Evolutionary conservation across 2,888 invertebrate genomes (phyloP), one percentile per base, ranked within the genome.

Genomic region (Cosmia trapezina): DNA sequence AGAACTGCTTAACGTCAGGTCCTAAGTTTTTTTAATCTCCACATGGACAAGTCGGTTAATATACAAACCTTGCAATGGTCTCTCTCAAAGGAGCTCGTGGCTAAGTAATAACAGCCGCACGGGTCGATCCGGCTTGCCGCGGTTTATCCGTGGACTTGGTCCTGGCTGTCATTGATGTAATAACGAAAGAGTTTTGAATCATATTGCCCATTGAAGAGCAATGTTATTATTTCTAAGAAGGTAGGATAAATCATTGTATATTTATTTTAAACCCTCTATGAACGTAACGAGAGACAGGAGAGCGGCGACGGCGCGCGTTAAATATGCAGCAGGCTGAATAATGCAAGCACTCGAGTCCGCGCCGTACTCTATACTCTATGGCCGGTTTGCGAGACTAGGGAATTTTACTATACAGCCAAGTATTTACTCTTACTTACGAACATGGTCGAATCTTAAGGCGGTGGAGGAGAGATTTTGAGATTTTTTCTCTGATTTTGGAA

Each of bases 301-400:
- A 70, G 64, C 77, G 73, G 76, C 79, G 85, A 77, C 83, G 82
- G 76, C 79, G 67, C 82, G 69, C 78, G 80, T 92, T 90, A 91
- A 91, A 90, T 91, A 92, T 92, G 90, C 90, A 92, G 85, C 86
- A 87, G 79, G 53, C 80, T 92, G 91, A 92, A 92, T 92, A 91
- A 92, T 92, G 90, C 91, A 91, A 73, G 87, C 87, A 85, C 86
- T 86, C 78, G 79, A 83, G 72, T 81, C 73, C 64, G 76, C 71
- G 73, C 74, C 79, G 59, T 63, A 73, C 72, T 75, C 64, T 56
- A 76, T 69, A 76, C 76, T 71, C 73, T 80, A 65, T 70, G 80
- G 71, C 28, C 69, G 81, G 71, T 81, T 78, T 67, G 80, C 68
- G 67, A 78, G 82, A 73, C 83, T 81, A 51, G 63, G 70, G 74